Conservation (phyloP, 1,140 invertebrate genomes). For the Cyphomyrmex costatus region DNA sequence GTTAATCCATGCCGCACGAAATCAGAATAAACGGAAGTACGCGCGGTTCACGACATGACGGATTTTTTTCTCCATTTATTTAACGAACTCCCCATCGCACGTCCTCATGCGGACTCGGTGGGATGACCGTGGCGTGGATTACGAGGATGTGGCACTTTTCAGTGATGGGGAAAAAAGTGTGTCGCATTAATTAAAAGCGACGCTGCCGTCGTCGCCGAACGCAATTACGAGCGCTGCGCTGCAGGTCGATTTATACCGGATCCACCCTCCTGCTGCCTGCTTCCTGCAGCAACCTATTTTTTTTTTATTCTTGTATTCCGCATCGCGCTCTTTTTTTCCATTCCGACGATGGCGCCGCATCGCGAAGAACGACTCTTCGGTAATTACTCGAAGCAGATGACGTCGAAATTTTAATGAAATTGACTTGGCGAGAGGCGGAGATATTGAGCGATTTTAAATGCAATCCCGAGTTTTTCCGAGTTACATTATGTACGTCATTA, state of each 20-base stretch:
- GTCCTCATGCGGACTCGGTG: slow-evolving; percentile 2
- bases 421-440: neutral
- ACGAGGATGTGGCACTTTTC: slow-evolving; percentile 76
- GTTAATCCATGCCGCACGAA: slow-evolving; percentile 33
- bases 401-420: slow-evolving; percentile 50
- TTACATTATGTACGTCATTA: neutral
- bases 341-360: neutral
- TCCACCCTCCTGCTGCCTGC: slow-evolving; percentile 23
- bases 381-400: slow-evolving; percentile 53
- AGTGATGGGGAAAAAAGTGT: slow-evolving; percentile 79
- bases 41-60: slow-evolving; percentile 8
- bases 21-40: slow-evolving; percentile 41
- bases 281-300: slow-evolving; percentile 65
- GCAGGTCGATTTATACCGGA: slow-evolving; percentile 69
- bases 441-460: slow-evolving; percentile 40
- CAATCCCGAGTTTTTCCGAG: neutral
- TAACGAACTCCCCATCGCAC: slow-evolving; percentile 35
- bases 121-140: slow-evolving; percentile 68
- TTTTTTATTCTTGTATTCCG: slow-evolving; percentile 29
- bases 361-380: slow-evolving; percentile 15
- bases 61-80: slow-evolving; percentile 42
- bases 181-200: slow-evolving; percentile 84
- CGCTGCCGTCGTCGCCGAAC: slow-evolving; percentile 70
- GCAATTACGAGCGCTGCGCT: slow-evolving; percentile 76
- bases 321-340: neutral